phyloP scores from a whole-genome alignment of 2,888 invertebrate genomes.

The Mythimna impura region DNA sequence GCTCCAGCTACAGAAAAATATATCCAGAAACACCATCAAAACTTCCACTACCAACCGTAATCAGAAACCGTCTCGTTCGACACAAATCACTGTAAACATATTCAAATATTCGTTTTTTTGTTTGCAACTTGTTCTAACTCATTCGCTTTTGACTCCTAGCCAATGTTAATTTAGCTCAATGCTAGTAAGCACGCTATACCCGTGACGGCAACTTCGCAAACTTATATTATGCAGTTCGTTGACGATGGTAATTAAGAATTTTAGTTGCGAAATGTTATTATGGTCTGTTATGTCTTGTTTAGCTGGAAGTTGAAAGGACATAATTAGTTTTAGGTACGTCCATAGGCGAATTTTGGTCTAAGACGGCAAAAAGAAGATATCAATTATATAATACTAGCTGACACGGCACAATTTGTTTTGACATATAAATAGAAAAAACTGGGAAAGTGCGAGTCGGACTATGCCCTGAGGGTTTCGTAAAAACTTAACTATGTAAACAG shows the following conservation, averaged over 20 bases:
- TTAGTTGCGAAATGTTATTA: constrained; percentile 53
- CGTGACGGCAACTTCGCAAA: constrained; percentile 58
- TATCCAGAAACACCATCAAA: constrained; percentile 41
- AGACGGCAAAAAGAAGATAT: no score
- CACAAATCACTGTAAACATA: constrained; percentile 62
- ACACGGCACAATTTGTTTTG: no score
- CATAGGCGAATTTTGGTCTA: no score
- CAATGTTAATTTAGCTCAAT: constrained; percentile 69
- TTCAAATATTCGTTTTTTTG: constrained; percentile 50
- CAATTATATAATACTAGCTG: no score
- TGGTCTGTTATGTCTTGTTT: constrained; percentile 22
- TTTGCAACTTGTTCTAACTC: constrained; percentile 63
- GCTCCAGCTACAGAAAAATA: constrained; percentile 5
- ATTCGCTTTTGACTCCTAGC: constrained; percentile 69
- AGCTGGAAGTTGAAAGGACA: neutral
- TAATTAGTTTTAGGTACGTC: neutral
- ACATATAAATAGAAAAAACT: no score
- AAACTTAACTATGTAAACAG: no score
- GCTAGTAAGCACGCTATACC: constrained; percentile 64
- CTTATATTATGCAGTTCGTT: constrained; percentile 65
- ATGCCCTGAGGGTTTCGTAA: no score
- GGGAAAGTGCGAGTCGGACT: no score
- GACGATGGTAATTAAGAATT: constrained; percentile 65
- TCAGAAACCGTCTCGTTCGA: constrained; percentile 51
- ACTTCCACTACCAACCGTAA: constrained; percentile 41